A percentile compares a stretch with the other conserved stretches of the same genome.
Evolutionary conservation across 53 echinoderm and acorn worm genomes (phyloP).

Genomic region (Pentamera pediparva): DNA sequence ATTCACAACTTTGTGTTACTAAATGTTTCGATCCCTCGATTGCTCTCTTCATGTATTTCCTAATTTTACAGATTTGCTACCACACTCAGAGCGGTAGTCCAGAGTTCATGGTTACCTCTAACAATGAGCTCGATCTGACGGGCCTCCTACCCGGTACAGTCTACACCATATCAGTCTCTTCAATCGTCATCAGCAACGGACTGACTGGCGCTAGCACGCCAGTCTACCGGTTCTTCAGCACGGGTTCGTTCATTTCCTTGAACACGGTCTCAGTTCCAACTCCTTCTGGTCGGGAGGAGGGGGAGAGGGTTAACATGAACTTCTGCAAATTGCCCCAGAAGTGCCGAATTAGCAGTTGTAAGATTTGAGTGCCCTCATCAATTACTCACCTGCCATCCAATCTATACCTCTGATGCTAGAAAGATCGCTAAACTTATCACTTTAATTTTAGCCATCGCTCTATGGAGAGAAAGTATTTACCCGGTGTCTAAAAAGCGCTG

Average conservation of each 20-base stretch:
- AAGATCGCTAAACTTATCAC: no score
- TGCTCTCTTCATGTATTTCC: no score
- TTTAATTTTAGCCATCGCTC: no score
- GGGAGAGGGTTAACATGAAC: neutral
- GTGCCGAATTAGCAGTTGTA: neutral
- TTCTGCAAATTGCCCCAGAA: neutral
- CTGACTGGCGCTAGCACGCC: neutral
- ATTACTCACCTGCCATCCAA: no score
- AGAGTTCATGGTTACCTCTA: neutral
- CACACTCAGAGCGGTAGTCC: neutral
- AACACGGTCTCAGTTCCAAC: no score
- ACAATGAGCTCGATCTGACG: neutral
- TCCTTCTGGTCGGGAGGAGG: no score
- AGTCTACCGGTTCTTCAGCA: neutral
- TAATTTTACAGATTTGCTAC: neutral
- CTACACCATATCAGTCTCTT: constrained; percentile 29
- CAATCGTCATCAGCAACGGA: neutral
- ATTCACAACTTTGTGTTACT: neutral
- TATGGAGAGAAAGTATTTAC: no score
- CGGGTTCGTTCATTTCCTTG: no score
- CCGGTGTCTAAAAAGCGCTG: no score
- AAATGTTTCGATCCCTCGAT: no score
- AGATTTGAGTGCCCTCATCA: no score
- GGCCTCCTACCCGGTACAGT: constrained; percentile 29
- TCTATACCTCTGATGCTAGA: no score